phyloP scores from a whole-genome alignment of 92 coral and sea anemone species.

The Ricordea florida region DNA sequence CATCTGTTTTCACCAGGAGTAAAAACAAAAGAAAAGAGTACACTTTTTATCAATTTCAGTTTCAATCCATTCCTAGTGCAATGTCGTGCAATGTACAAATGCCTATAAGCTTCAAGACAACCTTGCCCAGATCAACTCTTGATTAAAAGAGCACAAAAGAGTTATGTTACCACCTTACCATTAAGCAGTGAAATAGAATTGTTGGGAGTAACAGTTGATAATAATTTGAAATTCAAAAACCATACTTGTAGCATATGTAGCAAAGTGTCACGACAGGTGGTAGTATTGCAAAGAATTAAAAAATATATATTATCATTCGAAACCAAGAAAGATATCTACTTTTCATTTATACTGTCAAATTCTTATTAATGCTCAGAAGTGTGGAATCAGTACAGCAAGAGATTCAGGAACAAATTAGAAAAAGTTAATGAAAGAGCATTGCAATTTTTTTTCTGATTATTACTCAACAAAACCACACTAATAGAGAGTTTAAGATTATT shows the following conservation, averaged over 20 bases:
- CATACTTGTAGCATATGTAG: slow-evolving; percentile 2
- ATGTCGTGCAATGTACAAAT: too few relatives aligned
- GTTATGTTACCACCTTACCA: too few relatives aligned
- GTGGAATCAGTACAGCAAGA: slow-evolving; percentile 38
- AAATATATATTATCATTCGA: background rate
- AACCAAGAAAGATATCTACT: slow-evolving; percentile 15
- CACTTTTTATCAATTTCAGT: too few relatives aligned
- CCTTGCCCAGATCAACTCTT: too few relatives aligned
- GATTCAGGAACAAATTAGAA: slow-evolving; percentile 16
- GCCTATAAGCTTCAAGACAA: too few relatives aligned
- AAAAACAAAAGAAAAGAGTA: too few relatives aligned
- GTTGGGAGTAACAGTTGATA: slow-evolving; percentile 38
- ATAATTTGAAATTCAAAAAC: slow-evolving; percentile 18
- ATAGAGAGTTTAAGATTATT: slow-evolving; percentile 23
- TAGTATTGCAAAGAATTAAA: slow-evolving; percentile 10
- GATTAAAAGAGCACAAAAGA: too few relatives aligned
- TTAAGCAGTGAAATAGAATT: too few relatives aligned
- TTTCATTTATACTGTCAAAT: background rate
- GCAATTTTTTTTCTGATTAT: slow-evolving; percentile 6
- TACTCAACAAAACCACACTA: background rate
- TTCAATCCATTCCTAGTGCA: too few relatives aligned
- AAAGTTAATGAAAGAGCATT: slow-evolving; percentile 39
- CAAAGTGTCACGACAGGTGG: slow-evolving; percentile 13
- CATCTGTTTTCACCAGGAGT: too few relatives aligned
- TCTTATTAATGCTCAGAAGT: slow-evolving; percentile 19